Evolutionary conservation across 1,140 invertebrate genomes (phyloP).

Genomic region (Formica selysi): DNA sequence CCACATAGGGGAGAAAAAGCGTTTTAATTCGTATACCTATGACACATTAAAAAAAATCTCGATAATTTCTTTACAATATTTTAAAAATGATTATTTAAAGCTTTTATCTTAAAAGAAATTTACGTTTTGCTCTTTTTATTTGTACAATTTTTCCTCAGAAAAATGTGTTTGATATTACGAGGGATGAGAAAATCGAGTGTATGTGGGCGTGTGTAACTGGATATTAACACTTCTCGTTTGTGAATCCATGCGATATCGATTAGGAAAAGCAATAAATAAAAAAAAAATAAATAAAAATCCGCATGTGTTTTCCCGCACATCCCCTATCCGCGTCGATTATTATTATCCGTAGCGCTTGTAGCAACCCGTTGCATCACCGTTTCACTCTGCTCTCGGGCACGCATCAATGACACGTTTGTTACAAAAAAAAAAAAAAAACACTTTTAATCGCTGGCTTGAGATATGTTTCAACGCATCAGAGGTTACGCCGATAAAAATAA

Average conservation of each 20-base stretch:
- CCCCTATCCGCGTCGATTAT: slow-evolving; percentile 61
- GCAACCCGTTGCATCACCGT: slow-evolving; percentile 44
- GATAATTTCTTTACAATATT: slow-evolving; percentile 9
- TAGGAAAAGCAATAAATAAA: slow-evolving; percentile 47
- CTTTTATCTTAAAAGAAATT: slow-evolving; percentile 9
- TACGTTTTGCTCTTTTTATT: background rate
- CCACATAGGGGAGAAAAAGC: too few relatives aligned
- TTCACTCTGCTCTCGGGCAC: slow-evolving; percentile 40
- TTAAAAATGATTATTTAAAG: slow-evolving; percentile 26
- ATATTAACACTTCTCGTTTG: slow-evolving; percentile 51
- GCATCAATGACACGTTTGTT: slow-evolving; percentile 56
- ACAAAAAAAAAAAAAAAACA: slow-evolving; percentile 58
- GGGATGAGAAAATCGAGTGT: background rate
- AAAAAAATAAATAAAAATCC: slow-evolving; percentile 47
- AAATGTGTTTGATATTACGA: slow-evolving; percentile 27
- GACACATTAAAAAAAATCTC: background rate
- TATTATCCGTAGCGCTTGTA: slow-evolving; percentile 57
- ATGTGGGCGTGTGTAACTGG: slow-evolving; percentile 8
- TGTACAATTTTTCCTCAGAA: slow-evolving; percentile 19
- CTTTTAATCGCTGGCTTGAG: slow-evolving; percentile 64
- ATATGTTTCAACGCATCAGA: slow-evolving; percentile 61
- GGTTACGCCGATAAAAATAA: slow-evolving; percentile 60
- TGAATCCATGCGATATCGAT: slow-evolving; percentile 17
- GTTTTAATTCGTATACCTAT: slow-evolving; percentile 10
- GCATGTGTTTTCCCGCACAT: slow-evolving; percentile 28